phyloP scores from a whole-genome alignment of 2,888 invertebrate species.

The Parelbella ahira region DNA sequence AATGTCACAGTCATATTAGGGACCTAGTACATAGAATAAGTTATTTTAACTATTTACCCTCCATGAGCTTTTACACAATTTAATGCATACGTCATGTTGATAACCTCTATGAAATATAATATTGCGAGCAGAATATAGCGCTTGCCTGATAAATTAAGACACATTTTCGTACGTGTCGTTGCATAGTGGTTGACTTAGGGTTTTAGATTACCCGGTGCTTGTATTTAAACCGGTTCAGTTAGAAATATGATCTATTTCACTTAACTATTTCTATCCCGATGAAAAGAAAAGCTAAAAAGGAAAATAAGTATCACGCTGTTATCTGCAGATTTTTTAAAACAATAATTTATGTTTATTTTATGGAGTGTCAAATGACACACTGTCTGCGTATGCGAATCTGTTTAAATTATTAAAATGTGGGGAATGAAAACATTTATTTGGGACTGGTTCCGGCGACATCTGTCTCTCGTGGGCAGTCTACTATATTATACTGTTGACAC shows the following conservation, averaged over 20 bases:
- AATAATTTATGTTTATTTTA: too few relatives aligned
- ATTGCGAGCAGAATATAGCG: slow-evolving; percentile 7
- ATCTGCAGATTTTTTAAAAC: too few relatives aligned
- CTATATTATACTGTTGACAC: neutral
- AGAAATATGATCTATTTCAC: slow-evolving; percentile 1
- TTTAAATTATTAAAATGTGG: neutral
- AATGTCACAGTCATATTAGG: too few relatives aligned
- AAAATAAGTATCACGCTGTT: too few relatives aligned
- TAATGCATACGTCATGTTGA: neutral
- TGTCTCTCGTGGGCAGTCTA: slow-evolving; percentile 7
- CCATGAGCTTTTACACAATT: too few relatives aligned
- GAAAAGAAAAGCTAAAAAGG: too few relatives aligned
- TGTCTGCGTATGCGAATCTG: slow-evolving; percentile 14
- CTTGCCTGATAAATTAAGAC: slow-evolving; percentile 13
- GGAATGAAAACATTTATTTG: slow-evolving; percentile 2
- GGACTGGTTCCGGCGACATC: slow-evolving; percentile 8
- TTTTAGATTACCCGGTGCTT: slow-evolving; percentile 13
- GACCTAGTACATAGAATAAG: too few relatives aligned
- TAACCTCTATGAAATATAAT: slow-evolving; percentile 11
- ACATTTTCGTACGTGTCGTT: slow-evolving; percentile 12
- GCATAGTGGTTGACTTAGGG: slow-evolving; percentile 14
- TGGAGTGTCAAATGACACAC: slow-evolving; percentile 11
- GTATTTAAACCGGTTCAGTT: slow-evolving; percentile 14
- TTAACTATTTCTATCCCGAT: too few relatives aligned
- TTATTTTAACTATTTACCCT: too few relatives aligned